Evolutionary conservation across 1,140 invertebrate genomes (phyloP).

Genomic region (Tigriopus japonicus): DNA sequence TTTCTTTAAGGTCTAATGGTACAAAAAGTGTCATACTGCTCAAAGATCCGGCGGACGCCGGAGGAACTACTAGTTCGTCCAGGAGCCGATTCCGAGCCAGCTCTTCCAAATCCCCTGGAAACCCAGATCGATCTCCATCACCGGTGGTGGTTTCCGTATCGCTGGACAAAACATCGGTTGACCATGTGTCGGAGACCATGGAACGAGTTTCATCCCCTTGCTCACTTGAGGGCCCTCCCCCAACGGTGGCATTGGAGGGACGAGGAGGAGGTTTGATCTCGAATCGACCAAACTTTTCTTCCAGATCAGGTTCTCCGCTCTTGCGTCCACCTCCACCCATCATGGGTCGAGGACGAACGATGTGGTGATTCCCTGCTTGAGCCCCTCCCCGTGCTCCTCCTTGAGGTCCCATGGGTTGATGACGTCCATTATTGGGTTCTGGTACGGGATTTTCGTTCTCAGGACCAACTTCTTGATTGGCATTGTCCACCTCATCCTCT

Average conservation of each 20-base stretch:
- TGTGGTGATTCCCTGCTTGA: background rate
- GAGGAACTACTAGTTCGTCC: slow-evolving; percentile 16
- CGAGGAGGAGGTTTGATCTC: slow-evolving; percentile 75
- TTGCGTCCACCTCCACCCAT: background rate
- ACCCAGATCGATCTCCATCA: slow-evolving; percentile 12
- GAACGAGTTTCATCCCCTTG: slow-evolving; percentile 70
- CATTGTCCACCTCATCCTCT: background rate
- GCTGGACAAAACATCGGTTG: slow-evolving; percentile 81
- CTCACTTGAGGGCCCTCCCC: background rate
- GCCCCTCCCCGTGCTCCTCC: background rate
- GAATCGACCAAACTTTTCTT: slow-evolving; percentile 97
- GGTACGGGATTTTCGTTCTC: background rate
- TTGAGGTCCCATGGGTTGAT: background rate
- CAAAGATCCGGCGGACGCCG: slow-evolving; percentile 16
- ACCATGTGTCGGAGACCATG: slow-evolving; percentile 91
- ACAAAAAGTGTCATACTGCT: background rate
- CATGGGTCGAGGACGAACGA: background rate
- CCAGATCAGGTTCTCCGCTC: slow-evolving; percentile 47
- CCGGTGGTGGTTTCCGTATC: slow-evolving; percentile 61
- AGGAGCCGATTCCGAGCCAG: background rate
- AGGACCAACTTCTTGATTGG: background rate
- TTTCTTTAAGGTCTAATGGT: background rate
- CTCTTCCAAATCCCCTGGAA: background rate
- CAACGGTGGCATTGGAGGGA: slow-evolving; percentile 27
- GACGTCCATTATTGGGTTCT: background rate